Base-by-base conservation (phyloP, 2,888 invertebrate genomes). In the Pyralis farinalis region DNA sequence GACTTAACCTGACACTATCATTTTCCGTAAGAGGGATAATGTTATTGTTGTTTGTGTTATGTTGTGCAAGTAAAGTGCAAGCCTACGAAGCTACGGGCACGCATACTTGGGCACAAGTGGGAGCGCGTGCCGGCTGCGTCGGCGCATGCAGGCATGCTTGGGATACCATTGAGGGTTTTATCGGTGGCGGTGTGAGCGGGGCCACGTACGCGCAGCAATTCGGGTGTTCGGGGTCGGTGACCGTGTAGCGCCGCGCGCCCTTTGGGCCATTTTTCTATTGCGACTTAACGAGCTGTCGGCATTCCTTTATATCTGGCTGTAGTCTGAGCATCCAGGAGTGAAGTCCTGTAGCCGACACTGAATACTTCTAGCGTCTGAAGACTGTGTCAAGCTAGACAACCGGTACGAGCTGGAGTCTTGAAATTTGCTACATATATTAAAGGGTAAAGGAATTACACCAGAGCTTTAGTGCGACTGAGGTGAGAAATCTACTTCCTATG, bases 201-300 rank as follows among this genome's bases (percentile, higher is more conserved):
- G 71, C 64, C 66, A 72, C 74, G 79, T 75, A 83, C 81, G 84
- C 81, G 70, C 68, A 79, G 76, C 73, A 78, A 85, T 85, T 83
- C 67, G 77, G 76, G 63, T 77, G 76, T 79, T 75, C 68, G 66
- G 68, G 75, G 72, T 78, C 71, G 59, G 58, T 51, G 75, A 58
- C 72, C 79, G 70, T 50, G 51, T 54, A 68, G 70, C 68, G 71
- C 71, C 70, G 68, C 53, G 56, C 65, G 64, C 70, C 69, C 70
- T 71, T 60, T 66, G 57, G 63, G 53, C 56, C 53, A 68, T 67
- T 71, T 69, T 72, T 65, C 63, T 65, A 70, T 62, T 62, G 58
- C 62, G 55, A 57, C 56, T 58, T 53, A 42, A 43, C 46, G 3
- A 42, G 46, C 42, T 44, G 32, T 47, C 48, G 27, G 22, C 22